A percentile compares a stretch with the other conserved stretches of the same genome.
phyloP scores from a whole-genome alignment of 1,140 invertebrate species.

The Augochlora pura region DNA sequence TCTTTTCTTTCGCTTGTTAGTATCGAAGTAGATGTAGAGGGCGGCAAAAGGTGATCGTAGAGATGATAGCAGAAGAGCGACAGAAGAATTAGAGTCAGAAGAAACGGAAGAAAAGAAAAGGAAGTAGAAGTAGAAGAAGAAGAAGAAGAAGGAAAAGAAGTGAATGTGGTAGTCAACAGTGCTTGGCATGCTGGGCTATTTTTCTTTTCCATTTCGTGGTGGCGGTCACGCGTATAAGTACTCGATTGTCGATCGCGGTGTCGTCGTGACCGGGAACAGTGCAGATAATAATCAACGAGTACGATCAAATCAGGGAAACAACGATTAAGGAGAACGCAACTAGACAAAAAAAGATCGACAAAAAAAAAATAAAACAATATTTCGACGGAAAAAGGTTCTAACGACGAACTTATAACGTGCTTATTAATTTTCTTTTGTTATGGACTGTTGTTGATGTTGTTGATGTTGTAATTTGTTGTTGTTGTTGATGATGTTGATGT shows the following conservation, averaged over 20 bases:
- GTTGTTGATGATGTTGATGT: constrained; percentile 51
- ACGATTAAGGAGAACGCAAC: not conserved
- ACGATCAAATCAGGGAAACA: not conserved
- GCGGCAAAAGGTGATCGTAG: constrained; percentile 35
- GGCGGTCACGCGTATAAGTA: constrained; percentile 37
- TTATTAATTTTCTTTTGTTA: constrained; percentile 62
- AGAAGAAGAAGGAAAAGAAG: not conserved
- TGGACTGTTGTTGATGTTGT: constrained; percentile 45
- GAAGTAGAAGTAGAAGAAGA: constrained; percentile 12
- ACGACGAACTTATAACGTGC: constrained; percentile 26
- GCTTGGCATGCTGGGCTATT: constrained; percentile 43
- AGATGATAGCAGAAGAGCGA: constrained; percentile 37
- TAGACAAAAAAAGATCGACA: not conserved
- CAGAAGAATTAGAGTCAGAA: too few relatives aligned
- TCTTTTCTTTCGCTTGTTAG: constrained; percentile 38
- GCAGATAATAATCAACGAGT: not conserved
- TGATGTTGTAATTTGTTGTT: constrained; percentile 52
- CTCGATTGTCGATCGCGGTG: constrained; percentile 17
- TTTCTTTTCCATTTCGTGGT: constrained; percentile 29
- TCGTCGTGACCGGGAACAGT: constrained; percentile 39
- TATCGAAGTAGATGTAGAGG: constrained; percentile 44
- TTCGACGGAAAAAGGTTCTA: constrained; percentile 48
- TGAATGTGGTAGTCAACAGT: constrained; percentile 8
- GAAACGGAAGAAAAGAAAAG: not conserved
- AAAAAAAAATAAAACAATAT: not conserved